These are phyloP conservation scores for Coecobrya sp. DNA, from an alignment of 2,888 invertebrate species.

Conservation along the genomic window DNA sequence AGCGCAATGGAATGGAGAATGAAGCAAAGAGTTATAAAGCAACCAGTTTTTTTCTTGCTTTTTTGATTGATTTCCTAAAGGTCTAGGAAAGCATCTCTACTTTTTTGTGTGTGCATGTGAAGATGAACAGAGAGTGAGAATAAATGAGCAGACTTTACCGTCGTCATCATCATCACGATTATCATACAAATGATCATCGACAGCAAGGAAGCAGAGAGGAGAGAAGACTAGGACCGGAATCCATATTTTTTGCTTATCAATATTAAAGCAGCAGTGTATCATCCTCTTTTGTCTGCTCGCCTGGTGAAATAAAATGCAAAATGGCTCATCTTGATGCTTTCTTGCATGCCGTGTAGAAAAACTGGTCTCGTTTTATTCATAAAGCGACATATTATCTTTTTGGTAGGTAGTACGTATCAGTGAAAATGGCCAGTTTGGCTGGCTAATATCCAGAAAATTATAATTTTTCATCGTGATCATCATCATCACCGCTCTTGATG, in stretches of 20 bases:
- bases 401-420: neutral
- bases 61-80: slow-evolving; percentile 73
- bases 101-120: neutral
- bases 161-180: slow-evolving; percentile 29
- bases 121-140: neutral
- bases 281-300: slow-evolving; percentile 5
- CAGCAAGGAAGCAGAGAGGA: neutral
- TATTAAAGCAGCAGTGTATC: slow-evolving; percentile 4
- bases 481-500: neutral
- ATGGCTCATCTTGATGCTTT: neutral
- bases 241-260: slow-evolving; percentile 1
- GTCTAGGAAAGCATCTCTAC: slow-evolving; percentile 28
- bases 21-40: neutral
- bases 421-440: slow-evolving; percentile 52
- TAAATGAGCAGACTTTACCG: neutral
- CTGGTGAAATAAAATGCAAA: slow-evolving; percentile 12
- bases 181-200: slow-evolving; percentile 39
- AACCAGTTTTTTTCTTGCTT: slow-evolving; percentile 40
- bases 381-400: slow-evolving; percentile 14
- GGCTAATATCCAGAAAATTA: slow-evolving; percentile 74
- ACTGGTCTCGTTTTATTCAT: slow-evolving; percentile 8
- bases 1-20: neutral
- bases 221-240: slow-evolving; percentile 3
- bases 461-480: slow-evolving; percentile 48
- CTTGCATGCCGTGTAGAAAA: slow-evolving; percentile 5